Base-by-base conservation (phyloP, 2,113 vertebrate genomes). In the Rallus limicola region DNA sequence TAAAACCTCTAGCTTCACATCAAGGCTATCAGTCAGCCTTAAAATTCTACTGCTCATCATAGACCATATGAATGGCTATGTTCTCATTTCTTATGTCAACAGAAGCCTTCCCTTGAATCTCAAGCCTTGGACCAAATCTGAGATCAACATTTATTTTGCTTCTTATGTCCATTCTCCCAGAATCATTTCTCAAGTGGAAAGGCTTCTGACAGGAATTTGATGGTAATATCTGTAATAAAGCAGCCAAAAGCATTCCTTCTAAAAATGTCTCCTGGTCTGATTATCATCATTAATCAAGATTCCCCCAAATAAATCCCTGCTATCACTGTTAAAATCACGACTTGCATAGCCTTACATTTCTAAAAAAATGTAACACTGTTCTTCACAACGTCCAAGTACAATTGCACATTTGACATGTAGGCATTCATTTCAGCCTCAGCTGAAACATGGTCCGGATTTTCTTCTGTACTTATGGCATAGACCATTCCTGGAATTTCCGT, bases 11-110 rank as follows among this genome's bases (percentile, higher is more conserved):
- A 58, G 17, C 52, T 88, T 90, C 67, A 56, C 7, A 11, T 40
- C 92, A 94, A 96, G 93, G 64, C 11, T 93, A 91, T 92, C 87
- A 92, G 76, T 93, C 76, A 96, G 62, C 52, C 76, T 91, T 94
- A 78, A 92, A 86, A 68, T 88, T 93, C 78, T 75, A 62, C n/a
- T 69, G 25, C 77, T 93, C 63, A 46, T 94, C 67, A 77, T 93
- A 90, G 96, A 96, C 72, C 16, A 62, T 58, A 71, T 5, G 23
- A 76, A 79, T 31, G 40, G 11, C 11, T 33, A 18, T 82, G 29
- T 38, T 76, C 82, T 95, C 64, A 60, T 93, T 95, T 92, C 55
- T 89, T 79, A 77, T 74, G 50, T 76, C 60, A 82, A 92, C 53
- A 81, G 63, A 79, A 91, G 84, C 63, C 52, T 95, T 95, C 44